These are phyloP conservation scores for Nesidiocoris tenuis DNA, from an alignment of 2,888 invertebrate species.

Conservation along the genomic window DNA sequence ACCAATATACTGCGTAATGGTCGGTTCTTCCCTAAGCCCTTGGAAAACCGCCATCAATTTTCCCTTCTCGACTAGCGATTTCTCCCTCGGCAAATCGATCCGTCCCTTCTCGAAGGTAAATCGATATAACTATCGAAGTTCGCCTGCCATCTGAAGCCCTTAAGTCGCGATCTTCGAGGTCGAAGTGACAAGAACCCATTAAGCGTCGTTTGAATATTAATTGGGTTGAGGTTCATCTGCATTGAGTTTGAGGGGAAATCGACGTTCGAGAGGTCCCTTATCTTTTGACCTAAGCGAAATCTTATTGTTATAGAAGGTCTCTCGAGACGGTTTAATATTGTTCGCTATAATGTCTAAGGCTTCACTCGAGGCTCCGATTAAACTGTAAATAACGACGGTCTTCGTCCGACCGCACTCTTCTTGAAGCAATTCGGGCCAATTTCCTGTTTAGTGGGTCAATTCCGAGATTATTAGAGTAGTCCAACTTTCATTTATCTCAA, in stretches of 20 bases:
- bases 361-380: too few relatives aligned
- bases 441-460: too few relatives aligned
- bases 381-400: too few relatives aligned
- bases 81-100: background rate
- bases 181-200: background rate
- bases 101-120: background rate
- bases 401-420: too few relatives aligned
- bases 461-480: too few relatives aligned
- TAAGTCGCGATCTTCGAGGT: background rate
- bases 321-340: too few relatives aligned
- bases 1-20: background rate
- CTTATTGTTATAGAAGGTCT: background rate
- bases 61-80: background rate
- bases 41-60: background rate
- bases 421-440: too few relatives aligned
- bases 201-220: background rate
- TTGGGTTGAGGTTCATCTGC: background rate
- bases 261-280: background rate
- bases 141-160: background rate
- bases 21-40: background rate
- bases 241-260: background rate
- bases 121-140: background rate
- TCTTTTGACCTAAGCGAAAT: too few relatives aligned
- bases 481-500: too few relatives aligned
- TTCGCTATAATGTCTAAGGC: too few relatives aligned